phyloP scores from a whole-genome alignment of 2,113 vertebrate genomes.

The Cettia cetti region DNA sequence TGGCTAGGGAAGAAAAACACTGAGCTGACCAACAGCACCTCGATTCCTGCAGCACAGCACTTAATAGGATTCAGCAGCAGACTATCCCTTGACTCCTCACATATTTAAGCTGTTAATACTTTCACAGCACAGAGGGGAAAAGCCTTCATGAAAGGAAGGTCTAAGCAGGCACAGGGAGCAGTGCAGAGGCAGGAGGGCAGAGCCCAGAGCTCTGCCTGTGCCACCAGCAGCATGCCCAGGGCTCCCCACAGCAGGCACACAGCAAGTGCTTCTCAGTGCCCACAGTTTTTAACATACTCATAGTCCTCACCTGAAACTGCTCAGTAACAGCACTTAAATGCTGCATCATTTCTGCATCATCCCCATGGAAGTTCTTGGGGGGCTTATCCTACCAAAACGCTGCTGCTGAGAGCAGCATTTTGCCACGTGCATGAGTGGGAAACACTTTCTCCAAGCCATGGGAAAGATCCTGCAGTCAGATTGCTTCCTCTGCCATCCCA shows the following conservation, averaged over 20 bases:
- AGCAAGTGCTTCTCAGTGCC: neutral
- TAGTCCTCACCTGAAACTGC: neutral
- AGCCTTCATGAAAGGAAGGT: neutral
- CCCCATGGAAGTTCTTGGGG: rapidly evolving
- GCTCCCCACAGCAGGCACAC: rapidly evolving
- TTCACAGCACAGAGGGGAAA: neutral
- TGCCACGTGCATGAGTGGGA: rapidly evolving
- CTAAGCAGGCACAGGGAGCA: neutral
- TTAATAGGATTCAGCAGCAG: slow-evolving; percentile 49
- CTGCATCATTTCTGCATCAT: neutral
- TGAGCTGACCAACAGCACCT: slow-evolving; percentile 34
- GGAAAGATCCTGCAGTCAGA: slow-evolving; percentile 63
- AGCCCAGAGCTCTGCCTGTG: neutral
- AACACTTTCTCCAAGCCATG: neutral
- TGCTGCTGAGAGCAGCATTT: neutral
- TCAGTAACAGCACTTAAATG: neutral
- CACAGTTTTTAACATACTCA: rapidly evolving
- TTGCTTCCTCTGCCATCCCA: slow-evolving; percentile 59
- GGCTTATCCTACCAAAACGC: rapidly evolving
- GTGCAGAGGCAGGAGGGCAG: neutral
- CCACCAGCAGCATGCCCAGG: rapidly evolving
- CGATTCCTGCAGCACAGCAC: neutral
- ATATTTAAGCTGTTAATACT: slow-evolving; percentile 52
- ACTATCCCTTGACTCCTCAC: slow-evolving; percentile 2
- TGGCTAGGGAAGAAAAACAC: slow-evolving; percentile 42